phyloP scores from a whole-genome alignment of 1,140 invertebrate species.

The Drosophila orena region DNA sequence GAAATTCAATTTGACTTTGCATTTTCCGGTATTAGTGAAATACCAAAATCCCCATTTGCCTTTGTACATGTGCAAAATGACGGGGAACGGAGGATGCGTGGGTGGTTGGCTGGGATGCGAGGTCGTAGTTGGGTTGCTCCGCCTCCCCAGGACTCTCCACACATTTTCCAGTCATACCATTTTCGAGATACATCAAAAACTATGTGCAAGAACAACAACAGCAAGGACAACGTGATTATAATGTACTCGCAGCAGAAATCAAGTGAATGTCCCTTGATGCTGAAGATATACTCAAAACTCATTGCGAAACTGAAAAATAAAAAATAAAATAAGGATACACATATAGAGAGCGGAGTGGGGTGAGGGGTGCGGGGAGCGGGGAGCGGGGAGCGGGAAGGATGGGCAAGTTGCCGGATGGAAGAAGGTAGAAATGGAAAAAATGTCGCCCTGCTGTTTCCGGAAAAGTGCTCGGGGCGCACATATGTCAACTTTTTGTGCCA shows the following conservation, averaged over 20 bases:
- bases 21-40: slow-evolving; percentile 69
- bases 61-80: neutral
- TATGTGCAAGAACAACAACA: slow-evolving; percentile 21
- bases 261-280: slow-evolving; percentile 77
- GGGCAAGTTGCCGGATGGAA: slow-evolving; percentile 2
- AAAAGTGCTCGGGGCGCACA: slow-evolving; percentile 84
- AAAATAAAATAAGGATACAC: slow-evolving; percentile 5
- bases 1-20: slow-evolving; percentile 72
- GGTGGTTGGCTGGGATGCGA: neutral
- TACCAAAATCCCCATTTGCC: slow-evolving; percentile 13
- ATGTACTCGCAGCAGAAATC: slow-evolving; percentile 76
- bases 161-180: slow-evolving; percentile 80
- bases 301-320: slow-evolving; percentile 22
- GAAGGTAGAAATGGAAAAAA: slow-evolving; percentile 61
- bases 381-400: neutral
- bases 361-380: neutral
- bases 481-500: slow-evolving; percentile 81
- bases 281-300: slow-evolving; percentile 69
- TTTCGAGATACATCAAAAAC: slow-evolving; percentile 34
- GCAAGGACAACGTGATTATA: slow-evolving; percentile 55
- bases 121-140: slow-evolving; percentile 16
- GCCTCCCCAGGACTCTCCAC: slow-evolving; percentile 38
- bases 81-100: neutral
- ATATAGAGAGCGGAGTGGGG: neutral
- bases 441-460: slow-evolving; percentile 78